These are phyloP conservation scores for Cacoxenus indagator DNA, from an alignment of 2,888 invertebrate species.

Conservation along the genomic window DNA sequence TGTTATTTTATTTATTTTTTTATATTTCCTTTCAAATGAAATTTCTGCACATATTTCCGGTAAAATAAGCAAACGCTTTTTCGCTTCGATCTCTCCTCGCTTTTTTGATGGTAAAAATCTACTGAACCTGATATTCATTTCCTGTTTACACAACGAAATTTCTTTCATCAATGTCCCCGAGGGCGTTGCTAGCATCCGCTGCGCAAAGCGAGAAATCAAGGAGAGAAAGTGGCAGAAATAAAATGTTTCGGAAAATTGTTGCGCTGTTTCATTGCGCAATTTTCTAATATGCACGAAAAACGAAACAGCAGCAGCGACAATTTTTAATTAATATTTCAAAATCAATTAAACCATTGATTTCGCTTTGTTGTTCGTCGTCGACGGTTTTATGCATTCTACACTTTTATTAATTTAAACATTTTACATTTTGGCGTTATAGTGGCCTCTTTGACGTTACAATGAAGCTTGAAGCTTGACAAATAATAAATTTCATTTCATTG, in stretches of 20 bases:
- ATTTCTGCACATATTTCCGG: slow-evolving; percentile 28
- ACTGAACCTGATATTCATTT: slow-evolving; percentile 42
- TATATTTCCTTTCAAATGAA: slow-evolving; percentile 14
- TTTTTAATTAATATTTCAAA: slow-evolving; percentile 10
- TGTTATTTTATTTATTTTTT: slow-evolving; percentile 24
- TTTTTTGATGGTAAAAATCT: slow-evolving; percentile 13
- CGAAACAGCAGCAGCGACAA: neutral
- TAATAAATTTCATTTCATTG: slow-evolving; percentile 8
- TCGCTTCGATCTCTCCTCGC: neutral
- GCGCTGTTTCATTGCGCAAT: neutral
- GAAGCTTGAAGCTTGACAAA: neutral
- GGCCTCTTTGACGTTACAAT: neutral
- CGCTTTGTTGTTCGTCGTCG: neutral
- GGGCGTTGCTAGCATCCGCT: neutral
- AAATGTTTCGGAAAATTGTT: neutral
- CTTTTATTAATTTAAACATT: neutral
- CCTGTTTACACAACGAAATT: slow-evolving; percentile 41
- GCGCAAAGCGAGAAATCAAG: neutral
- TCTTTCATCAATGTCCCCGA: neutral
- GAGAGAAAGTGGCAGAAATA: neutral
- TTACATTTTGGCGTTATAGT: neutral
- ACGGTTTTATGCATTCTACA: neutral
- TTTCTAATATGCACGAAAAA: neutral
- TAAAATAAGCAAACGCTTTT: neutral
- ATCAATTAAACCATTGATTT: slow-evolving; percentile 8